Percentiles rank a stretch among this genome's conserved stretches.
phyloP scores from a whole-genome alignment of 2,888 invertebrate species.

The Dyspetes luteomarginatus region DNA sequence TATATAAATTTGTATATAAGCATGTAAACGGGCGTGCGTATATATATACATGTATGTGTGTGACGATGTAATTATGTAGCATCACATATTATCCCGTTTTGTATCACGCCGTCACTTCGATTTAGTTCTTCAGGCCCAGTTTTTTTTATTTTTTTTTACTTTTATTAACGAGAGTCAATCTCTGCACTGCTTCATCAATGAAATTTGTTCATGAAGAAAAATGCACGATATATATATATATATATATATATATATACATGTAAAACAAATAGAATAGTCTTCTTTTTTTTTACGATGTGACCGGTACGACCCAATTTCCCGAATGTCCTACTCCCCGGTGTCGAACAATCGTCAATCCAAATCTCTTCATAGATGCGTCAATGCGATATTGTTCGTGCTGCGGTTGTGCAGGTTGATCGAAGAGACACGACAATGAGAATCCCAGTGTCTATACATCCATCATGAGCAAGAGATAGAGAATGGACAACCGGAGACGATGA shows the following conservation, averaged over 20 bases:
- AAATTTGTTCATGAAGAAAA: too few species aligned
- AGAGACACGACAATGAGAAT: too few species aligned
- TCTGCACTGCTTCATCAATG: too few species aligned
- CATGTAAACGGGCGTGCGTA: neutral
- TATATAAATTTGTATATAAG: neutral
- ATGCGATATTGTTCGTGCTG: constrained; percentile 29
- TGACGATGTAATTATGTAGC: neutral
- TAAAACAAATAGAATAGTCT: neutral
- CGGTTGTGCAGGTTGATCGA: neutral
- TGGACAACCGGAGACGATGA: neutral
- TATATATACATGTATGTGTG: neutral
- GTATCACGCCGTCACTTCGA: neutral
- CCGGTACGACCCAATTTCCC: constrained; percentile 6
- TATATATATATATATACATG: neutral
- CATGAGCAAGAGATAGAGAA: neutral
- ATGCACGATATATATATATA: too few species aligned
- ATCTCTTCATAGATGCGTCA: constrained; percentile 44
- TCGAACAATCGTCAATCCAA: constrained; percentile 38
- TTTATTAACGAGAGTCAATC: too few species aligned
- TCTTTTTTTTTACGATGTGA: neutral
- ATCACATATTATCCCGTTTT: neutral
- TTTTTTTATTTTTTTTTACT: neutral
- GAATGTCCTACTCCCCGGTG: neutral
- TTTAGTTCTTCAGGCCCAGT: too few species aligned
- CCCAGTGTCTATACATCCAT: too few species aligned